Base-by-base conservation (phyloP, 2,797 vertebrate species). In the Urophycis tenuis region DNA sequence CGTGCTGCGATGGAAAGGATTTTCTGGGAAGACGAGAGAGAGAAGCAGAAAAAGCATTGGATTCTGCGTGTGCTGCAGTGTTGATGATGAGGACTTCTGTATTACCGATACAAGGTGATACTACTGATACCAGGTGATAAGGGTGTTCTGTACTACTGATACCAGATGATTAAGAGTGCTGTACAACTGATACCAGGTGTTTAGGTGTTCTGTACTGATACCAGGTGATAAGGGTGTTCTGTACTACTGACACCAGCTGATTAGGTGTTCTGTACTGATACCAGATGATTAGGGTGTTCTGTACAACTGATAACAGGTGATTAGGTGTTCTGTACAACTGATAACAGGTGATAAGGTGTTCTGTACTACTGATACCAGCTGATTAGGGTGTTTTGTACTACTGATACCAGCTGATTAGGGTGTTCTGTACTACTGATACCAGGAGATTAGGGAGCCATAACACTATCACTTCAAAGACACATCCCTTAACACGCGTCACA, bases 1-100 rank as follows among this genome's bases (percentile, higher is more conserved):
- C 98, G 22, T 99, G 98, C 90, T 99, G 97, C 70, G 97, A 99
- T 14, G 98, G 98, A 80, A 99, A 99, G 75, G 97, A 97, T 85
- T 98, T 99, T 86, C 98, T 99, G 94, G 94, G 84, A 93, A 95
- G 60, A 10, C 5, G 60, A 67, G 60, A 67, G 60, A 67, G 60
- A n/a, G 25, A 67, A 29, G 9, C 60, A 67, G 12, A 67, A 67
- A 25, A 11, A 25, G 41, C 17, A 67, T 11, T 29, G 45, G 53
- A 60, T 22, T 60, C 60, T 67, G 60, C n/a, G 60, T 29, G 39
- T 14, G 39, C 4, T 67, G 60, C 60, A 67, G 29, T 29, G 14
- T 67, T 29, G 60, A 67, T 67, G 60, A 9, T 29, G 1, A 2
- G 60, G 60, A 3, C n/a, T 29, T 67, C 25, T 67, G 53, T 60